Percentiles rank a stretch among this genome's conserved stretches.
phyloP scores from a whole-genome alignment of 2,888 invertebrate genomes.

The Didymodactylos carnosus region DNA sequence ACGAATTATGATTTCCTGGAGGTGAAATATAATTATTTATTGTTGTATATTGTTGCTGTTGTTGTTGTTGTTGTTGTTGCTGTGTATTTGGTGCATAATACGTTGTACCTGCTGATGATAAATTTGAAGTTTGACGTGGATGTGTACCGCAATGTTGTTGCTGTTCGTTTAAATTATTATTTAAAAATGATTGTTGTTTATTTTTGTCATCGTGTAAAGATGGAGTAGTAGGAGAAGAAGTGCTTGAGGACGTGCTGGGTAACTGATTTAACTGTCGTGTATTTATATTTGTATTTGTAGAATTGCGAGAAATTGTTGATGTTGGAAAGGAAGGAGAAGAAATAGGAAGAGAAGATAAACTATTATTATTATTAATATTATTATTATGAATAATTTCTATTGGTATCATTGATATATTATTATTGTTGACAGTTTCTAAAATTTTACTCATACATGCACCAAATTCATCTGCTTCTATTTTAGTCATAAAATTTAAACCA shows the following conservation, averaged over 20 bases:
- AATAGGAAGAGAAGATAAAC: neutral
- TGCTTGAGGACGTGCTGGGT: no score
- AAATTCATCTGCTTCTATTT: constrained; percentile 9
- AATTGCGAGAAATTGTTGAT: neutral
- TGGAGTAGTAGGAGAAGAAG: neutral
- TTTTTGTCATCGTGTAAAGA: neutral
- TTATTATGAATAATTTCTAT: neutral
- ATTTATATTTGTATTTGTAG: no score
- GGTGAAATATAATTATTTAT: no score
- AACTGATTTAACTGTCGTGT: no score
- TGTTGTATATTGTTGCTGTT: neutral
- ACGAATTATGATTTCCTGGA: no score
- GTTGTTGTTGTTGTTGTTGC: neutral
- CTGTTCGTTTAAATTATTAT: no score
- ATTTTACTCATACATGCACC: neutral
- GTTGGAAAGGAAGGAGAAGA: neutral
- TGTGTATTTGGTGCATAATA: neutral
- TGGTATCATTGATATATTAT: neutral
- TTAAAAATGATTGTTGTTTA: neutral
- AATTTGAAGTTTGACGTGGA: no score
- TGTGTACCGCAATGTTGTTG: no score
- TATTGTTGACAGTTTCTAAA: neutral
- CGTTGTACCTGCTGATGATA: no score
- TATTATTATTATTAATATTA: neutral
- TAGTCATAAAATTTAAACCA: constrained; percentile 74